A percentile compares a stretch with the other conserved stretches of the same genome.
Evolutionary conservation across 2,888 invertebrate genomes (phyloP).

Genomic region (Heliconius hortense): DNA sequence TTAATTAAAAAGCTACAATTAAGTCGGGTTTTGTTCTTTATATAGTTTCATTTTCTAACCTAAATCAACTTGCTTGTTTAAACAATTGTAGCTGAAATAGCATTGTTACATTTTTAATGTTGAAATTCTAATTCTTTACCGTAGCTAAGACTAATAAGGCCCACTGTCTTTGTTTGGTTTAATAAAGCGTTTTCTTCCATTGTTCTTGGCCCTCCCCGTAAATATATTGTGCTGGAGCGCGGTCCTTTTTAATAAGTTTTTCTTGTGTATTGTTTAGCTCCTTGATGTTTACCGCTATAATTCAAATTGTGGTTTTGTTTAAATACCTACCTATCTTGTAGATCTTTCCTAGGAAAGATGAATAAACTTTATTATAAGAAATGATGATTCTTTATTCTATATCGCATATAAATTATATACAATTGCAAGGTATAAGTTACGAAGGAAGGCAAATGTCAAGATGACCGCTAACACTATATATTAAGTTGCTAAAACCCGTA

Average conservation of each 20-base stretch:
- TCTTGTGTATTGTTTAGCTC: conserved; percentile 38
- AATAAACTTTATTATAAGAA: neutral
- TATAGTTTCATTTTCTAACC: conserved; percentile 25
- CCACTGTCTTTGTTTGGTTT: conserved; percentile 42
- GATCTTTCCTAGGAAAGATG: conserved; percentile 17
- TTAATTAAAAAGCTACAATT: conserved; percentile 24
- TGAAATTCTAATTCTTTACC: conserved; percentile 40
- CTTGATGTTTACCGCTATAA: conserved; percentile 36
- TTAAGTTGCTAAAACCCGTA: conserved; percentile 13
- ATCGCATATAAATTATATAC: neutral
- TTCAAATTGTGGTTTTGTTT: conserved; percentile 27
- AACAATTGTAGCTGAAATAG: conserved; percentile 38
- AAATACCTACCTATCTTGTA: conserved; percentile 10
- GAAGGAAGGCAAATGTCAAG: conserved; percentile 12
- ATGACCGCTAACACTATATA: neutral
- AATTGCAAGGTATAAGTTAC: neutral
- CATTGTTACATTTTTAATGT: conserved; percentile 38
- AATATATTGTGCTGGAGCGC: conserved; percentile 41
- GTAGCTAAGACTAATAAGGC: conserved; percentile 42
- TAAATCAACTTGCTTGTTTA: conserved; percentile 29
- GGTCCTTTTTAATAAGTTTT: conserved; percentile 41
- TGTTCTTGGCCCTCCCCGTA: conserved; percentile 40
- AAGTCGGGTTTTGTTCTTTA: conserved; percentile 12
- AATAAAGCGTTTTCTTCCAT: conserved; percentile 42
- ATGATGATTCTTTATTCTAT: neutral